A percentile compares a stretch with the other conserved stretches of the same genome.
Evolutionary conservation across 2,797 vertebrate species (phyloP).

Genomic region (Mormyrops boulengeri): DNA sequence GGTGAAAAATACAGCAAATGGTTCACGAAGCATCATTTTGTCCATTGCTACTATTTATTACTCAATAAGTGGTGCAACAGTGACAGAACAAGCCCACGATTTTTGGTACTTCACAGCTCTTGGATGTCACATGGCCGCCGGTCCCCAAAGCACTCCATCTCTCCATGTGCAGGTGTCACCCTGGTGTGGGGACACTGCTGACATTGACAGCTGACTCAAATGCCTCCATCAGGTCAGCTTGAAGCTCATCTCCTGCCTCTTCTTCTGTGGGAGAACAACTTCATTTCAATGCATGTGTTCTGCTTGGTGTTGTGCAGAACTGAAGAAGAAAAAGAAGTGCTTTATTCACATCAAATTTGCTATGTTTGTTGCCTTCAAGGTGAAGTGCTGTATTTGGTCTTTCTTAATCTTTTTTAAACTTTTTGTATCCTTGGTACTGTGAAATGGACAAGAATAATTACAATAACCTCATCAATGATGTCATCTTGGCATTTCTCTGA

Average conservation of each 20-base stretch:
- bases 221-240: background rate
- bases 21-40: background rate
- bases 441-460: background rate
- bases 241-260: background rate
- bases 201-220: background rate
- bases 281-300: background rate
- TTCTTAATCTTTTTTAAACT: background rate
- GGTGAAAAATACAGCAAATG: background rate
- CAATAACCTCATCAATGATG: background rate
- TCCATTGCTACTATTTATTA: background rate
- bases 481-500: background rate
- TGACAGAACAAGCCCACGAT: background rate
- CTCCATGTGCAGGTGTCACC: background rate
- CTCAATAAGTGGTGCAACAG: background rate
- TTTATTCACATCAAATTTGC: background rate
- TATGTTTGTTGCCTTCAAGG: background rate
- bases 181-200: background rate
- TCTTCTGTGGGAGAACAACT: background rate
- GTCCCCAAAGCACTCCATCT: background rate
- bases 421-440: background rate
- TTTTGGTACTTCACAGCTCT: background rate
- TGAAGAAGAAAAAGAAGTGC: background rate
- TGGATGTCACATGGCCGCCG: background rate
- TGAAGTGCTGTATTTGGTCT: background rate
- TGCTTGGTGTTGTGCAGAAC: background rate